A percentile compares a stretch with the other conserved stretches of the same genome.
phyloP scores from a whole-genome alignment of 1,140 invertebrate genomes.

The Rhyzopertha dominica region DNA sequence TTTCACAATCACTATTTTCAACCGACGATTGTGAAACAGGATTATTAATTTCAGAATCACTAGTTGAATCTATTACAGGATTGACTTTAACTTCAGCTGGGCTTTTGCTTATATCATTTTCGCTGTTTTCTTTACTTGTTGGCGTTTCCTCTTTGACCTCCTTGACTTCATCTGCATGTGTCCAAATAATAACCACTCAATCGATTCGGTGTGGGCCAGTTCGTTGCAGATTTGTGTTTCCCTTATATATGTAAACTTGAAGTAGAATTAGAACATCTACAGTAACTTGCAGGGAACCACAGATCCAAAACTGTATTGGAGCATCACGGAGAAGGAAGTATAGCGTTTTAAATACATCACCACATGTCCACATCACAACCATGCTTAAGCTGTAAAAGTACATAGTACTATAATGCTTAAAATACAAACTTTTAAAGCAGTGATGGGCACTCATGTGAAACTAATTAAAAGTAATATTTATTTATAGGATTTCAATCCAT shows the following conservation, averaged over 20 bases:
- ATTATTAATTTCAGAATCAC: too few relatives aligned
- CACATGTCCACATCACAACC: constrained; percentile 95
- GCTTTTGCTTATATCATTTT: constrained; percentile 13
- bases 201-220: constrained; percentile 54
- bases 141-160: constrained; percentile 19
- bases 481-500: too few relatives aligned
- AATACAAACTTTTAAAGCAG: too few relatives aligned
- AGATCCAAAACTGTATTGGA: constrained; percentile 93
- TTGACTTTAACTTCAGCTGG: not conserved
- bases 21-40: constrained; percentile 2
- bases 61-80: not conserved
- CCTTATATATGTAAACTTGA: constrained; percentile 61
- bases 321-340: constrained; percentile 90
- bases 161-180: constrained; percentile 32
- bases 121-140: constrained; percentile 12
- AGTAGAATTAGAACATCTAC: constrained; percentile 50
- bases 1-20: not conserved
- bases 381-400: constrained; percentile 75
- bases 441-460: too few relatives aligned
- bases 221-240: constrained; percentile 54
- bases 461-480: too few relatives aligned
- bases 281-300: constrained; percentile 84
- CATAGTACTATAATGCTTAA: too few relatives aligned
- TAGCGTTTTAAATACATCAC: constrained; percentile 94
- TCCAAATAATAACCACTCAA: constrained; percentile 50